Evolutionary conservation across 1,140 invertebrate species (phyloP), one percentile per base, ranked within the genome.

Genomic region (Sipha flava): DNA sequence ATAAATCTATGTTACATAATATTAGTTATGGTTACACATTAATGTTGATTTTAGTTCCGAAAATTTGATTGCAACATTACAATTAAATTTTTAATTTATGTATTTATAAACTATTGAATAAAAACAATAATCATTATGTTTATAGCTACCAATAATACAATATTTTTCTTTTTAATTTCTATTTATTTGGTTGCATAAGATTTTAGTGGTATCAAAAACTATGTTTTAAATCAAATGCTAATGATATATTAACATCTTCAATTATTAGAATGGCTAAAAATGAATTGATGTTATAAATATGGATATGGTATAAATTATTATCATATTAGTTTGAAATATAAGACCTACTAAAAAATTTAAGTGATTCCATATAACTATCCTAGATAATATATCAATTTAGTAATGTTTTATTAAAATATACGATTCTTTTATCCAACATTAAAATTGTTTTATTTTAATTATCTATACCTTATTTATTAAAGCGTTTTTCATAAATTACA

Each of bases 11-110:
- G 16, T 43, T 59, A 77, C 31, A 77, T 57, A 54, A 23, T 75
- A 54, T n/a, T n/a, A n/a, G 49, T 54, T 14, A 4, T 34, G 18
- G 1, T 75, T 52, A 16, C 37, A 10, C 18, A 12, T 21, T 49
- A 12, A 52, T 49, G 12, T 75, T 75, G 31, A 57, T 75, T 75
- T 75, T 75, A 57, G 18, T 54, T 47, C 16, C n/a, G 52, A 73
- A 26, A 52, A 49, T 29, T 40, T n/a, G n/a, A n/a, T n/a, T n/a
- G n/a, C n/a, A n/a, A n/a, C n/a, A n/a, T n/a, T n/a, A n/a, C n/a
- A n/a, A n/a, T 37, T 23, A 18, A 57, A 52, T 57, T 57, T 57
- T 23, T 57, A 66, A 1, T 64, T 45, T 16, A 45, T 57, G 34
- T 75, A 57, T 75, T 57, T 37, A 40, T 29, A 52, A 37, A 54